Conservation (phyloP, 2,888 invertebrate genomes). For the Neocrepidodera transversa region DNA sequence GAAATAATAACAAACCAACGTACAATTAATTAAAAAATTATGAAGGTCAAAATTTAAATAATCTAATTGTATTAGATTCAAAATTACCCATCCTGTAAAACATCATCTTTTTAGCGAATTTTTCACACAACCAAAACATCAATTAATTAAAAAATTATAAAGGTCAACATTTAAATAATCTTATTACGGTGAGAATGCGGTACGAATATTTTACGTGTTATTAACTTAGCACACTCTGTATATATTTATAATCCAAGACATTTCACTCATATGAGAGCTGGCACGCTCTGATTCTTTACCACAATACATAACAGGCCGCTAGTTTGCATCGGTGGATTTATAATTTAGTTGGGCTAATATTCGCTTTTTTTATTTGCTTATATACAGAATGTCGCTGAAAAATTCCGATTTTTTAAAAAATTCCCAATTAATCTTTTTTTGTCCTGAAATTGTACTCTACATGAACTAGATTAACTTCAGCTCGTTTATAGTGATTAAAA, state of each 20-base stretch:
- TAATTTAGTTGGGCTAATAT: constrained; percentile 28
- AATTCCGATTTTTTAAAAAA: no score
- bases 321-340: constrained; percentile 44
- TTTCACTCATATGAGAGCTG: constrained; percentile 34
- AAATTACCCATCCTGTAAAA: no score
- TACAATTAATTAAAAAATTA: background rate
- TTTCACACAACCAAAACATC: no score
- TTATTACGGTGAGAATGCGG: no score
- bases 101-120: no score
- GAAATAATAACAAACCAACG: background rate
- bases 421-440: no score
- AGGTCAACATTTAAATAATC: constrained; percentile 3
- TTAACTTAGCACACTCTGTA: constrained; percentile 9
- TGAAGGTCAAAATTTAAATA: constrained; percentile 7
- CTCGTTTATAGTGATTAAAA: no score
- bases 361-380: no score
- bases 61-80: constrained; percentile 1
- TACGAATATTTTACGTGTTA: no score
- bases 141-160: background rate
- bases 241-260: constrained; percentile 27
- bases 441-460: no score
- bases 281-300: constrained; percentile 45
- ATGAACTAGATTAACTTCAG: no score
- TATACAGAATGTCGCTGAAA: no score
- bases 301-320: constrained; percentile 47